Percentiles rank a stretch among this genome's conserved stretches.
Evolutionary conservation across 2,113 vertebrate genomes (phyloP).

Genomic region (Brachypodius melanocephalos): DNA sequence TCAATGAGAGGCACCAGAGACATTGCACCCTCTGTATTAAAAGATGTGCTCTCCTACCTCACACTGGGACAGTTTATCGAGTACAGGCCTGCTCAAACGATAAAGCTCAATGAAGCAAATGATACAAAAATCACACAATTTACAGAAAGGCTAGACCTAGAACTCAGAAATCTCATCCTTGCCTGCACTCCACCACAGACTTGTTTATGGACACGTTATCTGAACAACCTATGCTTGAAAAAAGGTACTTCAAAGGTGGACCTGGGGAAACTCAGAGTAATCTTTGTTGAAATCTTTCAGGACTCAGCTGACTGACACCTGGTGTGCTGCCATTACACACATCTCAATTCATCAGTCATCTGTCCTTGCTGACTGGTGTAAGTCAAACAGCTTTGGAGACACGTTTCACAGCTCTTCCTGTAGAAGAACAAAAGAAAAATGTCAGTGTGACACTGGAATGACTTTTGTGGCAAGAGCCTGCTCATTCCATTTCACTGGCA

Average conservation of each 20-base stretch:
- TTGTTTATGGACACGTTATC: background rate
- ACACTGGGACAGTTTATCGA: background rate
- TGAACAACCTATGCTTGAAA: background rate
- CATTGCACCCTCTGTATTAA: background rate
- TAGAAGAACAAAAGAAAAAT: background rate
- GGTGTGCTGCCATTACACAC: accelerated
- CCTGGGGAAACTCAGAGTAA: background rate
- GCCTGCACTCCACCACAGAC: background rate
- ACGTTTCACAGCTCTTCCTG: background rate
- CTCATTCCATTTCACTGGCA: background rate
- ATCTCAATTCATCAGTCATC: background rate
- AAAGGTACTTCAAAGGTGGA: background rate
- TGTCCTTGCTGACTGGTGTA: background rate
- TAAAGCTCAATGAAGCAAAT: background rate
- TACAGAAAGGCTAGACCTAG: background rate
- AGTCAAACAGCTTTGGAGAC: background rate
- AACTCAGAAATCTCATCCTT: background rate
- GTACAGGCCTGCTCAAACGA: background rate
- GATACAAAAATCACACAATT: background rate
- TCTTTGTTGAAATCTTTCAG: background rate
- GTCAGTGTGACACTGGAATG: background rate
- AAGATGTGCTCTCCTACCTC: background rate
- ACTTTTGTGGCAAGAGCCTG: background rate
- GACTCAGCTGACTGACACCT: background rate
- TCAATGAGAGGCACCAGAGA: background rate